phyloP scores from a whole-genome alignment of 2,797 vertebrate genomes.

The Fistularia tabacaria region DNA sequence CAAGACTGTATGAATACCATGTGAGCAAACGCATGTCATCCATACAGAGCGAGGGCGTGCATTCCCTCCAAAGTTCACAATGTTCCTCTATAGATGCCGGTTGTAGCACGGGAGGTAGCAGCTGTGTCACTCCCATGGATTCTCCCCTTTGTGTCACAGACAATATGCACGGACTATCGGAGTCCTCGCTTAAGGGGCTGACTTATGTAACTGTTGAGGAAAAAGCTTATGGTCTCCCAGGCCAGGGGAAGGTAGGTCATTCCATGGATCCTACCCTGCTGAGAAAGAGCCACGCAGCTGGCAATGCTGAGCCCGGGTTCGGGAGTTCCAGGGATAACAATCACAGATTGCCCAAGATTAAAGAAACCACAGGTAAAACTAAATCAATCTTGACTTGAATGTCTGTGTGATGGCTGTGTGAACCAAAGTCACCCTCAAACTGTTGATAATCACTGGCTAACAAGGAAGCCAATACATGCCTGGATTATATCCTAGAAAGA shows the following conservation, averaged over 20 bases:
- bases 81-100: slow-evolving; percentile 95
- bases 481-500: too few relatives aligned
- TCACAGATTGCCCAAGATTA: slow-evolving; percentile 94
- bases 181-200: slow-evolving; percentile 80
- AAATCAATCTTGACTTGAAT: slow-evolving; percentile 27
- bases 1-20: slow-evolving; percentile 87
- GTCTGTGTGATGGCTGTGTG: too few relatives aligned
- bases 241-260: slow-evolving; percentile 77
- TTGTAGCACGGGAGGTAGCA: slow-evolving; percentile 90
- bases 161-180: slow-evolving; percentile 82
- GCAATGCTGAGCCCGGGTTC: slow-evolving; percentile 84
- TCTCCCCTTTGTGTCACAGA: slow-evolving; percentile 88
- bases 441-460: too few relatives aligned
- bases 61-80: slow-evolving; percentile 93
- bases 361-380: slow-evolving; percentile 99
- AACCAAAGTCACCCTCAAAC: too few relatives aligned
- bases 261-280: slow-evolving; percentile 83
- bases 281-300: slow-evolving; percentile 84
- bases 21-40: slow-evolving; percentile 93
- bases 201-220: slow-evolving; percentile 81
- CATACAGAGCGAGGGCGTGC: slow-evolving; percentile 88
- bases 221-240: slow-evolving; percentile 75
- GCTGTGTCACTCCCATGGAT: slow-evolving; percentile 89
- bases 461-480: too few relatives aligned
- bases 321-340: slow-evolving; percentile 84